Base-by-base conservation (phyloP, 2,797 vertebrate species). In the Ataeniobius toweri region DNA sequence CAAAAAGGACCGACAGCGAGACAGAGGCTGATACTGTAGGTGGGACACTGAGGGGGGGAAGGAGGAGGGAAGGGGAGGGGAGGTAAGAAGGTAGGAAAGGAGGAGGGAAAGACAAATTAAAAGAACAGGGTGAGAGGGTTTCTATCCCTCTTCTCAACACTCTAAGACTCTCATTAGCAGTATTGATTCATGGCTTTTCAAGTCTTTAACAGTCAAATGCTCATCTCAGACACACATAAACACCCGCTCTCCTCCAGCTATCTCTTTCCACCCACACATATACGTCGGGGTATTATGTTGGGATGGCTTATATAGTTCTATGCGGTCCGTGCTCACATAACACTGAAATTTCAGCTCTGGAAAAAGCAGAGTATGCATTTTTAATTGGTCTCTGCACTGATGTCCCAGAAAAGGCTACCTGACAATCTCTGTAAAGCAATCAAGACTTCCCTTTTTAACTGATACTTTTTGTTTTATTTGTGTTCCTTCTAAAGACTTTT, bases 111-210 rank as follows among this genome's bases (percentile, higher is more conserved):
- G 86, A 91, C 78, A 92, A 89, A 90, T 88, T 88, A 81, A 93
- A 92, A 91, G 88, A 90, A 84, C 67, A 84, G 90, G 89, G 91
- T 85, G 90, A 93, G 85, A 90, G 90, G 87, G 88, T 92, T 92
- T 89, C 89, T 88, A 81, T 89, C 85, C 84, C 83, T 88, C 86
- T 78, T 88, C 89, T 91, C 83, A 24, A 75, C 73, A 78, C 90
- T 87, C 85, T 92, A 93, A 94, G 91, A 93, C 92, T 92, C 93
- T 93, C 92, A 94, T 94, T 94, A 94, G 92, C 93, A 87, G 83
- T 92, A 94, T 94, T 92, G 94, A 94, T 94, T 93, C 83, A 84
- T 81, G 85, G 89, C 89, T 94, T 92, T 89, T 89, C 82, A 79
- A 89, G 89, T 94, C 93, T 93, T 94, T 93, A 93, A 89, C 89